These are phyloP conservation scores for Pachydiplax longipennis DNA, from an alignment of 2,888 invertebrate genomes.

Conservation along the genomic window DNA sequence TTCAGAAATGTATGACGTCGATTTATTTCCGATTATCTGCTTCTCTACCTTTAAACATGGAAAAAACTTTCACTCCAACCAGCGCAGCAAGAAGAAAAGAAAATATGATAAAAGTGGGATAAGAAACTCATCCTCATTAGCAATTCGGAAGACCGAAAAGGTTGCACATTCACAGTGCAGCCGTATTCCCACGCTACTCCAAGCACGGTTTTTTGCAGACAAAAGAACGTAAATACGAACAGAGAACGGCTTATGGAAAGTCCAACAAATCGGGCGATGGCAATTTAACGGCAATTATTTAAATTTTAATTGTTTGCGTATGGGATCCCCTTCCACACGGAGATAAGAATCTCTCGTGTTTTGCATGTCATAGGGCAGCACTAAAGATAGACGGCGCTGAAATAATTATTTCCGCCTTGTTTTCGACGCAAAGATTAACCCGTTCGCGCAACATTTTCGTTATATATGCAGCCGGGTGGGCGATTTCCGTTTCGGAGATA, in stretches of 20 bases:
- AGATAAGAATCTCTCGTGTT: neutral
- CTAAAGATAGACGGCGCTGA: neutral
- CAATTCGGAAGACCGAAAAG: neutral
- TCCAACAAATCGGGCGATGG: conserved; percentile 3
- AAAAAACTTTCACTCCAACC: too few species aligned
- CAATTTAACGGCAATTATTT: conserved; percentile 41
- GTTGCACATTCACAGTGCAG: neutral
- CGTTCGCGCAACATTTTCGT: conserved; percentile 25
- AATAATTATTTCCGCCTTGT: conserved; percentile 40
- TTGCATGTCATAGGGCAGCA: conserved; percentile 6
- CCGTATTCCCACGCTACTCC: neutral
- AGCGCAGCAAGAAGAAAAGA: too few species aligned
- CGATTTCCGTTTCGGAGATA: conserved; percentile 11
- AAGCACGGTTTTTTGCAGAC: neutral
- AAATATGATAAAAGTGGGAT: too few species aligned
- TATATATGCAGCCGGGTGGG: conserved; percentile 21
- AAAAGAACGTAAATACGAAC: neutral
- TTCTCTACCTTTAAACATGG: too few species aligned
- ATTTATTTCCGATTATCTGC: too few species aligned
- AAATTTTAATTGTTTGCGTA: conserved; percentile 35
- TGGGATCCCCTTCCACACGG: neutral
- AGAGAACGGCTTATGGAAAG: neutral
- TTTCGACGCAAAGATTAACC: conserved; percentile 41
- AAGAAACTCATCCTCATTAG: neutral
- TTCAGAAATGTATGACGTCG: too few species aligned